A percentile compares a stretch with the other conserved stretches of the same genome.
These are phyloP conservation scores for Pteromalus puparum DNA, from an alignment of 1,140 invertebrate species.

Conservation along the genomic window DNA sequence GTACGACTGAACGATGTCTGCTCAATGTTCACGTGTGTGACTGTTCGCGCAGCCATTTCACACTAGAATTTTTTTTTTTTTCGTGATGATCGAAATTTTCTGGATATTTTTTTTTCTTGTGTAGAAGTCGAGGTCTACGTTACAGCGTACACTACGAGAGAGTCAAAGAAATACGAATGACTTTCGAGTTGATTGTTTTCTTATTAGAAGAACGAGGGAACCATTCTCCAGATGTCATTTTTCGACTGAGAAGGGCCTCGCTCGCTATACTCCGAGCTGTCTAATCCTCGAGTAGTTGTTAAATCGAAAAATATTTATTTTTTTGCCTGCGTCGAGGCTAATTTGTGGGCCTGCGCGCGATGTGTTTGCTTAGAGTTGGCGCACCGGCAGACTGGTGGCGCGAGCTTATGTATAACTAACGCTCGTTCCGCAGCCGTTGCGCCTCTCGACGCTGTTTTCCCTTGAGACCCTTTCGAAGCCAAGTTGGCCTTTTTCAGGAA, in stretches of 20 bases:
- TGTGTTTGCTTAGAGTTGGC: constrained; percentile 47
- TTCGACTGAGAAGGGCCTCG: constrained; percentile 20
- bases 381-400: constrained; percentile 11
- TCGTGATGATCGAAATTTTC: too few species aligned
- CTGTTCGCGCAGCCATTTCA: too few species aligned
- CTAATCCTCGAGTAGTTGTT: constrained; percentile 53
- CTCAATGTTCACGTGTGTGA: too few species aligned
- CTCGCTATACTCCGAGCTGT: too few species aligned
- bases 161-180: not conserved
- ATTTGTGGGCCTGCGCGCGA: constrained; percentile 39
- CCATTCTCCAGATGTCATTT: constrained; percentile 20
- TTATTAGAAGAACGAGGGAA: not conserved
- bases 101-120: too few species aligned
- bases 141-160: too few species aligned
- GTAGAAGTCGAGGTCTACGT: too few species aligned
- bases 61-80: too few species aligned
- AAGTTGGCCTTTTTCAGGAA: not conserved
- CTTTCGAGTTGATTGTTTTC: constrained; percentile 13
- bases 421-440: not conserved
- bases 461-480: not conserved
- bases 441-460: not conserved
- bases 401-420: not conserved
- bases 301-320: constrained; percentile 60
- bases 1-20: too few species aligned
- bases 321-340: constrained; percentile 52